phyloP scores from a whole-genome alignment of 2,113 vertebrate genomes.

The Dicrurus megarhynchus region DNA sequence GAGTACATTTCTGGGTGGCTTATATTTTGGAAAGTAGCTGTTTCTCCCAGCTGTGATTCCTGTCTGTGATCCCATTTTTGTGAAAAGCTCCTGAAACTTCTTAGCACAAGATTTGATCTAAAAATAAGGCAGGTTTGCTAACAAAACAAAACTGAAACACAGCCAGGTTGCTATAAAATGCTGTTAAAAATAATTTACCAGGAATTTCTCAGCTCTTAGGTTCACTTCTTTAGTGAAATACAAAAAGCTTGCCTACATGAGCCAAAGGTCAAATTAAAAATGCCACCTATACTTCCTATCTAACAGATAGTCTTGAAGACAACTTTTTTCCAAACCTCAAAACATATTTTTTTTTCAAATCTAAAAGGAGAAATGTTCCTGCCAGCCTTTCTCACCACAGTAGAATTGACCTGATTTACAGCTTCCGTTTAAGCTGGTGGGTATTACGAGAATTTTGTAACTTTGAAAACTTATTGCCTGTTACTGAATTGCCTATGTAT shows the following conservation, averaged over 20 bases:
- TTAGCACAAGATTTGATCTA: not conserved
- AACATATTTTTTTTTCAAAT: not conserved
- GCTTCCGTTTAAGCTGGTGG: not conserved
- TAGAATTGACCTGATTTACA: not conserved
- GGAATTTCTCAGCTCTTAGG: not conserved
- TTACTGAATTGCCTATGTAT: not conserved
- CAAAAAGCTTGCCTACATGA: not conserved
- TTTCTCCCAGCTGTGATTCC: slow-evolving; percentile 13
- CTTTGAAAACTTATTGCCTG: not conserved
- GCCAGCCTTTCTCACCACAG: not conserved
- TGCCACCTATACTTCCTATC: not conserved
- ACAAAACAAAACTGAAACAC: not conserved
- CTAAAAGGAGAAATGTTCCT: not conserved
- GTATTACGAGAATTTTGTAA: not conserved
- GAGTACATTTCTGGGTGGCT: not conserved
- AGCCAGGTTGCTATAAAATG: not conserved
- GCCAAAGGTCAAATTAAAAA: not conserved
- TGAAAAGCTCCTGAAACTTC: not conserved
- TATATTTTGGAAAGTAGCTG: slow-evolving; percentile 25
- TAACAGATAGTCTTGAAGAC: not conserved
- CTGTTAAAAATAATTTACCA: not conserved
- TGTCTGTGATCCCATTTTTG: not conserved
- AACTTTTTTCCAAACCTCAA: not conserved
- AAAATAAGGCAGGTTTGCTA: not conserved
- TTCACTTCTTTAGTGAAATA: not conserved